Conservation (phyloP, 2,888 invertebrate species). For the Cerastoderma edule region DNA sequence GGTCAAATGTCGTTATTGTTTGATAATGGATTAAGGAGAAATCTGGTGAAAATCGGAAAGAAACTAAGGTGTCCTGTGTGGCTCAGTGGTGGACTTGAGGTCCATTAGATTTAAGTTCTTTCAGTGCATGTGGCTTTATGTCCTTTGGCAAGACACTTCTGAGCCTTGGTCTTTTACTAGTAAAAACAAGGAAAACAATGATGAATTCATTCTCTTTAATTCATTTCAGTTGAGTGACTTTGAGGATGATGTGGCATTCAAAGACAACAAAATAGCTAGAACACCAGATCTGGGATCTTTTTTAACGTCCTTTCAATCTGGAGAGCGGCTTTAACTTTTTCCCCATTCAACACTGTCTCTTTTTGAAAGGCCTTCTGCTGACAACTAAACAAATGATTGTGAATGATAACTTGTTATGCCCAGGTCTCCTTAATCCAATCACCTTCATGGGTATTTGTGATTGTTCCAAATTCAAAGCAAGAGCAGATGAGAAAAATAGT, state of each 20-base stretch:
- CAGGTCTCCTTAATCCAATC: too few relatives aligned
- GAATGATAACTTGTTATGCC: background rate
- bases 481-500: too few relatives aligned
- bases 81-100: too few relatives aligned
- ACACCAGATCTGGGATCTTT: background rate
- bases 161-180: background rate
- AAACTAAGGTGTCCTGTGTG: too few relatives aligned
- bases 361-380: background rate
- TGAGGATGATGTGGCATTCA: background rate
- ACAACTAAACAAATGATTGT: background rate
- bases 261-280: background rate
- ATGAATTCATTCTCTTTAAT: background rate
- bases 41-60: too few relatives aligned
- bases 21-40: too few relatives aligned
- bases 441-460: too few relatives aligned
- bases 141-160: background rate
- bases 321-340: background rate
- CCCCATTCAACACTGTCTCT: background rate
- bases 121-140: background rate
- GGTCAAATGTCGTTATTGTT: too few relatives aligned
- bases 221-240: conserved; percentile 1
- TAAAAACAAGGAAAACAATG: background rate
- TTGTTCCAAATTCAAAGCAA: too few relatives aligned
- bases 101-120: background rate
- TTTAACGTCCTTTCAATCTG: background rate